These are phyloP conservation scores for Craterocephalus amniculus DNA, from an alignment of 2,797 vertebrate species.

Conservation along the genomic window DNA sequence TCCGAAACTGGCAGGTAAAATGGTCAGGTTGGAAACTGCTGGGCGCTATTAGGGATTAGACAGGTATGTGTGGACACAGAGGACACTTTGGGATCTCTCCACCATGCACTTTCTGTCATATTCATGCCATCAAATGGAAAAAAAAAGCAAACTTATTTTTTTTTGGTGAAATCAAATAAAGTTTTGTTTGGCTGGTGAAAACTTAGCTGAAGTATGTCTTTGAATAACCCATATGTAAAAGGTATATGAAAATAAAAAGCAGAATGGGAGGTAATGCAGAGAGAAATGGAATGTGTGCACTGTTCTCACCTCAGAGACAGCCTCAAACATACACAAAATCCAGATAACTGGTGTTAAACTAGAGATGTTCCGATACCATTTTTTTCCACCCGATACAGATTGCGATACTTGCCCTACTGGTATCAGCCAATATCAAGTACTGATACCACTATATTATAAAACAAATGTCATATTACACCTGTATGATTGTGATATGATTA, in stretches of 20 bases:
- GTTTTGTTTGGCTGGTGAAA: conserved; percentile 41
- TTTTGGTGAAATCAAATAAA: conserved; percentile 35
- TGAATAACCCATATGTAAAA: conserved; percentile 17
- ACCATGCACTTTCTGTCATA: conserved; percentile 32
- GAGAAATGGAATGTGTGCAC: conserved; percentile 6
- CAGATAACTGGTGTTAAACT: not conserved
- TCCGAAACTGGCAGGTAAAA: conserved; percentile 30
- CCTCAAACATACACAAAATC: conserved; percentile 2
- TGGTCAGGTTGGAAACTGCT: conserved; percentile 34
- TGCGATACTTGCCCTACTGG: no score
- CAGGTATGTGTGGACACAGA: conserved; percentile 58
- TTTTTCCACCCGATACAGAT: no score
- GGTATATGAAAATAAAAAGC: conserved; percentile 4
- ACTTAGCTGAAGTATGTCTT: not conserved
- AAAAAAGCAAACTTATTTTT: conserved; percentile 36
- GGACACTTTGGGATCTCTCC: conserved; percentile 37
- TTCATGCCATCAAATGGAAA: conserved; percentile 27
- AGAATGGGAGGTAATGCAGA: not conserved
- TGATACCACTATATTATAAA: no score
- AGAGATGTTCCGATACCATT: no score
- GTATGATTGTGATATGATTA: no score
- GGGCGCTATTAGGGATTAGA: conserved; percentile 51
- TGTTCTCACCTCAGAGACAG: not conserved
- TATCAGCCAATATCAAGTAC: no score
- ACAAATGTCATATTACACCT: no score